These are phyloP conservation scores for Ophiothrix spiculata DNA, from an alignment of 35 echinoderm and acorn worm genomes.

Conservation along the genomic window DNA sequence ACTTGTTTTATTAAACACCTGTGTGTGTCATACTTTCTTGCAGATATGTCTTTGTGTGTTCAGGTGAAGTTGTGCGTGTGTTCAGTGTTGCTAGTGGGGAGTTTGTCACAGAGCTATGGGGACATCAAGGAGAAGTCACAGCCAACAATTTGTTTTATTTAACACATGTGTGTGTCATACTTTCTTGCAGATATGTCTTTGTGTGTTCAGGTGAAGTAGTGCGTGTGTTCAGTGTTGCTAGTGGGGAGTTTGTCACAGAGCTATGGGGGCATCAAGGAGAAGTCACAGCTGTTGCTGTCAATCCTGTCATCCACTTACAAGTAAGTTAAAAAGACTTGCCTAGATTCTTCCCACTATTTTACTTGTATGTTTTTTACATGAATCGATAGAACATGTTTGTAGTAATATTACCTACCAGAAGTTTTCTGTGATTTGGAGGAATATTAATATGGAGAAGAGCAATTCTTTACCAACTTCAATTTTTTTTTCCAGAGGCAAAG, in stretches of 20 bases:
- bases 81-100: conserved; percentile 80
- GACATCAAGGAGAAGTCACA: conserved; percentile 62
- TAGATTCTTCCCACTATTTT: too few species aligned
- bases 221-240: conserved; percentile 70
- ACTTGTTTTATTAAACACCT: too few species aligned
- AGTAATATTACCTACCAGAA: background rate
- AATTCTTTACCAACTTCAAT: background rate
- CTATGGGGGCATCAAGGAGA: conserved; percentile 55
- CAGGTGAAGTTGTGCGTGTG: conserved; percentile 62
- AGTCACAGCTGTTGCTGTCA: conserved; percentile 59
- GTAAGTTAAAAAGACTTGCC: conserved; percentile 38
- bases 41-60: conserved; percentile 84
- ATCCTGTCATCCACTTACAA: conserved; percentile 73
- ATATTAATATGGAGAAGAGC: background rate
- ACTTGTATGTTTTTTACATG: background rate
- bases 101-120: conserved; percentile 71
- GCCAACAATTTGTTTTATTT: too few species aligned
- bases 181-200: conserved; percentile 75
- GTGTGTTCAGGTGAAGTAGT: conserved; percentile 68
- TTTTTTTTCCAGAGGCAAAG: background rate
- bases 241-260: conserved; percentile 82
- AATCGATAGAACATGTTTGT: background rate
- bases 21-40: too few species aligned
- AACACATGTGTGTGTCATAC: too few species aligned
- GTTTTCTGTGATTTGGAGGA: background rate